Evolutionary conservation across 2,797 vertebrate genomes (phyloP).

Genomic region (Periparus ater): DNA sequence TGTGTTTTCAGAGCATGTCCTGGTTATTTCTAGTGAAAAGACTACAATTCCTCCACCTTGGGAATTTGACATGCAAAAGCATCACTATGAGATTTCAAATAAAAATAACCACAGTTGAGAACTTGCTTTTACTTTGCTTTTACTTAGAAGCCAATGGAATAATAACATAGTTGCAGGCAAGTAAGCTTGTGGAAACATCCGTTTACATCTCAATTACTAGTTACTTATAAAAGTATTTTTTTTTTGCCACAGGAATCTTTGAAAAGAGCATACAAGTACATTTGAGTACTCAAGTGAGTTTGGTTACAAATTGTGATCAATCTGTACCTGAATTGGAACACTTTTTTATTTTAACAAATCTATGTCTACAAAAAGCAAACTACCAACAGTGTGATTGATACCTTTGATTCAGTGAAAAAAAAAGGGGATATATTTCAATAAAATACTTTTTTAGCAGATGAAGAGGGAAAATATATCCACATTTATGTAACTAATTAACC

Average conservation of each 20-base stretch:
- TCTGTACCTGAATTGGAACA: background rate
- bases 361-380: background rate
- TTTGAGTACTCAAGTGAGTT: background rate
- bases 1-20: background rate
- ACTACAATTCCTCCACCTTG: background rate
- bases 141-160: background rate
- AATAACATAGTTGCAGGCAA: background rate
- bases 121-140: background rate
- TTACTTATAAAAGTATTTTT: background rate
- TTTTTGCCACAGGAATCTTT: background rate
- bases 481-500: background rate
- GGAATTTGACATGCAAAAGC: background rate
- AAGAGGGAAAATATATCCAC: background rate
- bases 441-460: background rate
- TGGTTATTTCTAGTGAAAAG: background rate
- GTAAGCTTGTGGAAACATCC: background rate
- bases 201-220: background rate
- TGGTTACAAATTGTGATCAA: background rate
- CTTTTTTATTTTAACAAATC: background rate
- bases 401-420: background rate
- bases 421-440: background rate
- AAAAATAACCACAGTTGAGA: background rate
- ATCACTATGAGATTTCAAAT: background rate
- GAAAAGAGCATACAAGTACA: background rate
- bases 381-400: background rate